These are phyloP conservation scores for Serripes groenlandicus DNA, from an alignment of 2,888 invertebrate species.

Conservation along the genomic window DNA sequence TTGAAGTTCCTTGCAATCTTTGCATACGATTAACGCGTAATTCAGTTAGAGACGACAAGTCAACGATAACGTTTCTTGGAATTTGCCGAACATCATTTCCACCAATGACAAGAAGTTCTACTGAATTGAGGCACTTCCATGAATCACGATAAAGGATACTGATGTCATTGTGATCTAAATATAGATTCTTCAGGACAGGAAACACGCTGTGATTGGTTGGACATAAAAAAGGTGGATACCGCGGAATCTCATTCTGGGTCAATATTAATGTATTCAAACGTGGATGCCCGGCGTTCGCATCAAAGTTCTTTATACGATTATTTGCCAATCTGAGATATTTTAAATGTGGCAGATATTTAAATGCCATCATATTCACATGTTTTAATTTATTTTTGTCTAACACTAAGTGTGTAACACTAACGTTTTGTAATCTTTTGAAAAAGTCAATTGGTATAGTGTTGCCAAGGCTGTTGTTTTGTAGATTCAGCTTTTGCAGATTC, in stretches of 20 bases:
- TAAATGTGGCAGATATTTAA: neutral
- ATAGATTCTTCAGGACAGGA: neutral
- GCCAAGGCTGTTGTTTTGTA: neutral
- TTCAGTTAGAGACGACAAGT: neutral
- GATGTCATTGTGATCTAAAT: neutral
- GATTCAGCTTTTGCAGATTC: neutral
- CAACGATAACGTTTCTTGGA: conserved; percentile 11
- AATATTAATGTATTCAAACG: neutral
- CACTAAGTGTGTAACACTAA: too few species aligned
- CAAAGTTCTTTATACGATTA: neutral
- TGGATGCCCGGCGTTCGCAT: neutral
- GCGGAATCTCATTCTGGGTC: neutral
- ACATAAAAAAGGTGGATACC: neutral
- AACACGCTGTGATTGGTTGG: neutral
- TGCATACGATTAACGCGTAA: neutral
- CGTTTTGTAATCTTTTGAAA: too few species aligned
- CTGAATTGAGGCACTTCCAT: neutral
- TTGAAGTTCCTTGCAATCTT: neutral
- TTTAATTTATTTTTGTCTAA: neutral
- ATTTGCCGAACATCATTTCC: neutral
- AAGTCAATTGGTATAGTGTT: neutral
- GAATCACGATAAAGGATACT: neutral
- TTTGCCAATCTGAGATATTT: neutral
- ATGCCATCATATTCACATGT: neutral
- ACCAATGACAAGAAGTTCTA: neutral